Percentiles rank a stretch among this genome's conserved stretches.
phyloP scores from a whole-genome alignment of 2,888 invertebrate species.

The Metopia argyrocephala region DNA sequence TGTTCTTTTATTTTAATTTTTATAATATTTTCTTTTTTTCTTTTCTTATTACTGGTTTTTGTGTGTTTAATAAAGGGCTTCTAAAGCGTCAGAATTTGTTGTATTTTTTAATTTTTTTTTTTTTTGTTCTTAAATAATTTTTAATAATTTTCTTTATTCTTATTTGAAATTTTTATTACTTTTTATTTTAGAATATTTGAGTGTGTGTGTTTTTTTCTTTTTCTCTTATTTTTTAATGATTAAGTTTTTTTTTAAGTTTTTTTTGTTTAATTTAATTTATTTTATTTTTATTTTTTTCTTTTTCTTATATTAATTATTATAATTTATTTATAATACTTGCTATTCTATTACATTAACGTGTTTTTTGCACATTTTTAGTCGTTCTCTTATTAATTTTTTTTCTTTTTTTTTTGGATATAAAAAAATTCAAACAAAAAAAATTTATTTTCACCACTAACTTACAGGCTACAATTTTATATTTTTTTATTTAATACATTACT shows the following conservation, averaged over 20 bases:
- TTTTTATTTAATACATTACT: constrained; percentile 36
- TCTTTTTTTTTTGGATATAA: constrained; percentile 47
- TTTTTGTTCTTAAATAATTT: constrained; percentile 49
- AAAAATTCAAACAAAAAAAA: constrained; percentile 53
- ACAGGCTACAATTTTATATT: constrained; percentile 22
- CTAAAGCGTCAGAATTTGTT: constrained; percentile 65
- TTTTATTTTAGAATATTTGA: constrained; percentile 53
- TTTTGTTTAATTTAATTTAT: constrained; percentile 37
- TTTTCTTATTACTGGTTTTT: constrained; percentile 29
- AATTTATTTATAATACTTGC: constrained; percentile 56
- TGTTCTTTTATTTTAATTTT: constrained; percentile 17
- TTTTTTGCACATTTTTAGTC: constrained; percentile 40
- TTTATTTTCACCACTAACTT: constrained; percentile 53
- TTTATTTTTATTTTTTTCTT: constrained; percentile 17
- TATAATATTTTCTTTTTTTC: constrained; percentile 5
- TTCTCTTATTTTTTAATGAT: constrained; percentile 46
- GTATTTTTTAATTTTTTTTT: constrained; percentile 40
- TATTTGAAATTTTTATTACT: constrained; percentile 39
- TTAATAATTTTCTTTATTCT: constrained; percentile 53
- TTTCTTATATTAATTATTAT: constrained; percentile 34
- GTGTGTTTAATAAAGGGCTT: constrained; percentile 63
- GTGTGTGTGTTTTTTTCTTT: constrained; percentile 28
- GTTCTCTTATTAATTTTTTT: constrained; percentile 18
- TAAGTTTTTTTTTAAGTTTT: constrained; percentile 39
- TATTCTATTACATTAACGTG: constrained; percentile 27